A percentile compares a stretch with the other conserved stretches of the same genome.
Conservation (phyloP, 2,888 invertebrate species). For the Lasioglossum figueresi region DNA sequence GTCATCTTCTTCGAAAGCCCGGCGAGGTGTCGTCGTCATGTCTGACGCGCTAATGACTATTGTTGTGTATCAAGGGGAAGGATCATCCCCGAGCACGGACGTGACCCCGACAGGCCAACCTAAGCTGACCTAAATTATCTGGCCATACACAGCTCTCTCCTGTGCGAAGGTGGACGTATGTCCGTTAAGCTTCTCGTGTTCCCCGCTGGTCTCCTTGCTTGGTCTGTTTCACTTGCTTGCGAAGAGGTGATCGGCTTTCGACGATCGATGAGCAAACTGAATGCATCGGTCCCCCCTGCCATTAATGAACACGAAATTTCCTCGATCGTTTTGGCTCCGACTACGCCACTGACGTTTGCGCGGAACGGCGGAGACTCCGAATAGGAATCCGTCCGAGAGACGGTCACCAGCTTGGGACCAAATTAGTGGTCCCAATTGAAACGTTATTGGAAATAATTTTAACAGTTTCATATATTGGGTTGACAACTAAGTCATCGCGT, state of each 20-base stretch:
- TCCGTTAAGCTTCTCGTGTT: conserved; percentile 78
- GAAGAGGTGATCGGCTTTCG: conserved; percentile 64
- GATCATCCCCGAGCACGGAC: conserved; percentile 75
- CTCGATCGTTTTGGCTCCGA: not conserved
- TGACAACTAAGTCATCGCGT: too few species aligned
- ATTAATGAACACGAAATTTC: conserved; percentile 35
- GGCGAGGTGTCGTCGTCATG: conserved; percentile 60
- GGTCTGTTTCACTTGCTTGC: conserved; percentile 55
- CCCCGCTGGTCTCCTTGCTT: conserved; percentile 61
- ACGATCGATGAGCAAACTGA: conserved; percentile 66
- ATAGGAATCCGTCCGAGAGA: not conserved
- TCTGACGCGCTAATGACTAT: conserved; percentile 81
- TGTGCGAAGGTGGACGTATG: conserved; percentile 72
- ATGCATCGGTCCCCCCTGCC: conserved; percentile 11
- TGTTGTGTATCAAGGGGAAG: conserved; percentile 76
- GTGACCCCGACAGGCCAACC: conserved; percentile 71
- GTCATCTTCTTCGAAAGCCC: conserved; percentile 60
- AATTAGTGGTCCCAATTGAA: not conserved
- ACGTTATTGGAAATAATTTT: too few species aligned
- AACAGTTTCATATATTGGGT: too few species aligned
- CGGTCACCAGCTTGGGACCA: not conserved
- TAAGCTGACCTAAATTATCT: conserved; percentile 79
- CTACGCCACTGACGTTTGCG: not conserved
- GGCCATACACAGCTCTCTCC: conserved; percentile 66
- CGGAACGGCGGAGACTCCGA: not conserved